Percentiles rank a stretch among this genome's conserved stretches.
phyloP scores from a whole-genome alignment of 1,140 invertebrate genomes.

The Drosophila sp. region DNA sequence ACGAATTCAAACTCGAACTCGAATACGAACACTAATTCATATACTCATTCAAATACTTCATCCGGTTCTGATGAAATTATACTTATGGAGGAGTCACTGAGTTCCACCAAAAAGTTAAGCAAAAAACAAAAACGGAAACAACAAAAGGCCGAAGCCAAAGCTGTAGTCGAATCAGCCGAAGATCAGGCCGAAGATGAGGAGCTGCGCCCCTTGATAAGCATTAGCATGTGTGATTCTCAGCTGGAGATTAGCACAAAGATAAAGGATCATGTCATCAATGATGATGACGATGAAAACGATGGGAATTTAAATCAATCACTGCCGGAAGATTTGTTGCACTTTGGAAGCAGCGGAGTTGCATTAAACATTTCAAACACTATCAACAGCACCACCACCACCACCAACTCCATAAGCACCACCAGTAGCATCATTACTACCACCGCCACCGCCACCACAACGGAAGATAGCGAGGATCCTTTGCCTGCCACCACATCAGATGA shows the following conservation, averaged over 20 bases:
- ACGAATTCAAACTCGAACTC: constrained; percentile 17
- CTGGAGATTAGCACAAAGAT: constrained; percentile 27
- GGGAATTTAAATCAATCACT: constrained; percentile 41
- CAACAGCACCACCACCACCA: constrained; percentile 39
- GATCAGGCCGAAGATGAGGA: constrained; percentile 56
- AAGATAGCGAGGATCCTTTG: constrained; percentile 74
- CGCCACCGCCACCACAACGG: constrained; percentile 51
- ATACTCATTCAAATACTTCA: constrained; percentile 63
- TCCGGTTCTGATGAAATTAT: constrained; percentile 75
- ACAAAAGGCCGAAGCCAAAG: constrained; percentile 40
- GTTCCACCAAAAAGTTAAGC: constrained; percentile 57
- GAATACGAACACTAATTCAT: constrained; percentile 2
- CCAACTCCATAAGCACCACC: constrained; percentile 28
- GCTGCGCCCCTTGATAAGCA: constrained; percentile 66
- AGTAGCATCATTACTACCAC: constrained; percentile 15
- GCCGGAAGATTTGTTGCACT: constrained; percentile 66
- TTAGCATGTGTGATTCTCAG: constrained; percentile 72
- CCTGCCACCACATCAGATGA: constrained; percentile 80
- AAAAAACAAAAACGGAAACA: constrained; percentile 72
- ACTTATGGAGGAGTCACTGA: constrained; percentile 62
- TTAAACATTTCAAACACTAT: neutral
- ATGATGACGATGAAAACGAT: neutral
- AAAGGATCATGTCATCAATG: constrained; percentile 6
- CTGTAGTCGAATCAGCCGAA: constrained; percentile 37
- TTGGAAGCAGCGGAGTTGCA: constrained; percentile 52